Evolutionary conservation across 2,113 vertebrate genomes (phyloP).

Genomic region (Aegithalos caudatus): DNA sequence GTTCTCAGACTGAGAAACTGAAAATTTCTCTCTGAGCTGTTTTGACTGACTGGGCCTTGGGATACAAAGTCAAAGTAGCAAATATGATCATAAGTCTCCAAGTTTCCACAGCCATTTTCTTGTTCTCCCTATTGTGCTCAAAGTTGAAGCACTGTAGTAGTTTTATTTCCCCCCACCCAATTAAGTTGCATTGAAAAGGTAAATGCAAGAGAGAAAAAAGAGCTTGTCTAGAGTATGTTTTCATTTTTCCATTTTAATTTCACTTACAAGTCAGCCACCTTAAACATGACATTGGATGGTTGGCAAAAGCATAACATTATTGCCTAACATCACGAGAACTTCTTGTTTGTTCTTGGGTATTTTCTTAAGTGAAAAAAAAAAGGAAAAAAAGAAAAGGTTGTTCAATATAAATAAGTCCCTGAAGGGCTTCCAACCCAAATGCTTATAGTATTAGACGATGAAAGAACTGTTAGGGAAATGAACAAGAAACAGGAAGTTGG

Average conservation of each 20-base stretch:
- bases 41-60: background rate
- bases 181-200: background rate
- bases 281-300: background rate
- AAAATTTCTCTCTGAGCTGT: background rate
- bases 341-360: background rate
- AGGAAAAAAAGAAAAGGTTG: background rate
- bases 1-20: background rate
- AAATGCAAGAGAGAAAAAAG: background rate
- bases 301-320: background rate
- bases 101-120: background rate
- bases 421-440: background rate
- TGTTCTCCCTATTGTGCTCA: background rate
- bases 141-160: background rate
- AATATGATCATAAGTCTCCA: background rate
- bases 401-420: conserved; percentile 5
- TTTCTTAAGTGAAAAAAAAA: background rate
- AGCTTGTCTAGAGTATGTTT: background rate
- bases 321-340: background rate
- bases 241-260: conserved; percentile 19
- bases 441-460: background rate
- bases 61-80: background rate
- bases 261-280: background rate
- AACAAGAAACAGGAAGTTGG: conserved; percentile 18
- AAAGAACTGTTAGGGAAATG: conserved; percentile 13
- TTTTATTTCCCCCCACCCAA: background rate